A percentile compares a stretch with the other conserved stretches of the same genome.
phyloP scores from a whole-genome alignment of 2,888 invertebrate genomes.

The Opisthograptis luteolata region DNA sequence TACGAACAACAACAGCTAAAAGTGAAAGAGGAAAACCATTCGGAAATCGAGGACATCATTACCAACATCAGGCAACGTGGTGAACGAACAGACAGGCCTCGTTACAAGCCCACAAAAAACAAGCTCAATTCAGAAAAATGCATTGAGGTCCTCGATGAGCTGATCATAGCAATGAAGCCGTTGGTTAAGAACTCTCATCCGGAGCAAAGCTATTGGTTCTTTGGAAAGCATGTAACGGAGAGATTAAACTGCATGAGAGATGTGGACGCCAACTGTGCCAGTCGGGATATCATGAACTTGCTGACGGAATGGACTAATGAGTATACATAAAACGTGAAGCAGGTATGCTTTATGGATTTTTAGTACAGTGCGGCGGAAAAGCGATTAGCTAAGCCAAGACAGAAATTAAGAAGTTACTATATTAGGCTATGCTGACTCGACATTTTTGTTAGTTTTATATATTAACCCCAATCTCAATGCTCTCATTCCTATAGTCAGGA shows the following conservation, averaged over 20 bases:
- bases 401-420: no score
- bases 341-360: no score
- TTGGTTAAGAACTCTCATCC: conserved; percentile 37
- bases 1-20: conserved; percentile 14
- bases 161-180: conserved; percentile 65
- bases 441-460: no score
- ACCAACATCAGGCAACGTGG: conserved; percentile 55
- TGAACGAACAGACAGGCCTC: conserved; percentile 62
- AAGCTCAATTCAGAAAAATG: conserved; percentile 53
- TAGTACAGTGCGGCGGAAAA: no score
- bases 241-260: conserved; percentile 63
- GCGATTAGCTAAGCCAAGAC: no score
- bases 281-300: conserved; percentile 56
- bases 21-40: conserved; percentile 56
- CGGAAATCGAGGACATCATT: conserved; percentile 46
- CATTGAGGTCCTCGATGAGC: conserved; percentile 59
- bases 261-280: conserved; percentile 60
- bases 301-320: conserved; percentile 42
- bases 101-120: conserved; percentile 40
- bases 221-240: conserved; percentile 70
- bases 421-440: no score
- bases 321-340: conserved; percentile 21
- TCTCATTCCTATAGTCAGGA: no score
- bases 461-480: no score
- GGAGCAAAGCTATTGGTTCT: conserved; percentile 62